Conservation (phyloP, 1,140 invertebrate genomes). For the Drosophila melanica region DNA sequence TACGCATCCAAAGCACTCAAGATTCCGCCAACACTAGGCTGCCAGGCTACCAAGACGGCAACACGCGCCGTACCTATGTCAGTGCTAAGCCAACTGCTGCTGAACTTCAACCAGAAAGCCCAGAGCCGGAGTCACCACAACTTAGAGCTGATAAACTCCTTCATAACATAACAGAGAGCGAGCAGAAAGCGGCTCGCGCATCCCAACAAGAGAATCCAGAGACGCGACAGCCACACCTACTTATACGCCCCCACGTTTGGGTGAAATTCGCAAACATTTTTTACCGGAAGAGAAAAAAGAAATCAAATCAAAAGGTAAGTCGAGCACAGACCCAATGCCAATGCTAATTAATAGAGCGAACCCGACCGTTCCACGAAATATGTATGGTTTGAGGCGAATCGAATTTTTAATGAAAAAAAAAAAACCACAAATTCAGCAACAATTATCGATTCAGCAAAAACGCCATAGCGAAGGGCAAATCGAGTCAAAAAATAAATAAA, state of each 20-base stretch:
- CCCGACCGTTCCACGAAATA: not conserved
- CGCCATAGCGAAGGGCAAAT: constrained; percentile 62
- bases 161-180: constrained; percentile 78
- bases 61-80: constrained; percentile 77
- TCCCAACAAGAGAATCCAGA: constrained; percentile 17
- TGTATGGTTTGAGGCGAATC: no score
- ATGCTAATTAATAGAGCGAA: not conserved
- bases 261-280: constrained; percentile 79
- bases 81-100: constrained; percentile 74
- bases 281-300: constrained; percentile 82
- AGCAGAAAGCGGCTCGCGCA: constrained; percentile 18
- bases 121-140: constrained; percentile 72
- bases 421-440: constrained; percentile 17
- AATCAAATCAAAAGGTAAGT: constrained; percentile 79
- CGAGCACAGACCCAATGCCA: not conserved
- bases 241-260: constrained; percentile 53
- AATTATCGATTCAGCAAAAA: constrained; percentile 19
- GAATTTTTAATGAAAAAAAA: constrained; percentile 10
- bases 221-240: constrained; percentile 34
- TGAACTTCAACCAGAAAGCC: constrained; percentile 79
- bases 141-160: constrained; percentile 80
- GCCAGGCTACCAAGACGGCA: constrained; percentile 76
- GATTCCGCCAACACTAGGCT: constrained; percentile 72
- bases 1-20: constrained; percentile 54
- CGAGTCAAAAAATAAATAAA: constrained; percentile 26